Percentiles rank a stretch among this genome's conserved stretches.
Conservation (phyloP, 2,888 invertebrate species). For the Agonopterix alstromeriana region DNA sequence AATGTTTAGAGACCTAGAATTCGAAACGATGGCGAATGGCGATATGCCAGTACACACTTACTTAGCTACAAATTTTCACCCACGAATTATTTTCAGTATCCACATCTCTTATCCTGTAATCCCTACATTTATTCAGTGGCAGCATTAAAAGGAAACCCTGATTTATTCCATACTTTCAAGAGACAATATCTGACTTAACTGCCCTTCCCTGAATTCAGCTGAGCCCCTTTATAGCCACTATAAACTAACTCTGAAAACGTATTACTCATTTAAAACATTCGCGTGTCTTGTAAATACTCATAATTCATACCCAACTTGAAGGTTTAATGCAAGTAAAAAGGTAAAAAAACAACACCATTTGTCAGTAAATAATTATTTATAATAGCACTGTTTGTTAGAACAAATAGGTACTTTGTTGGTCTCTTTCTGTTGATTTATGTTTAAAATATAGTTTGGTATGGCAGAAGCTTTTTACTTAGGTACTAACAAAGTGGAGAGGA, state of each 20-base stretch:
- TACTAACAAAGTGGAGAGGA: too few relatives aligned
- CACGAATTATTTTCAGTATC: too few relatives aligned
- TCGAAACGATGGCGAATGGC: too few relatives aligned
- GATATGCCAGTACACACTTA: too few relatives aligned
- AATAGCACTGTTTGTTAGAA: conserved; percentile 14
- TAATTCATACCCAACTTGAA: conserved; percentile 37
- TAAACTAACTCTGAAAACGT: conserved; percentile 49
- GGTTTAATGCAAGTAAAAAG: conserved; percentile 5
- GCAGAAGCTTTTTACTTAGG: too few relatives aligned
- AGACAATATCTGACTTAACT: conserved; percentile 32
- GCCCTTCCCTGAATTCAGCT: conserved; percentile 36
- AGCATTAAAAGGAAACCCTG: background rate
- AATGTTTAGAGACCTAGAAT: too few relatives aligned
- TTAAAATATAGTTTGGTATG: background rate
- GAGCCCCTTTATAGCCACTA: conserved; percentile 35
- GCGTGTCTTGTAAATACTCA: conserved; percentile 36
- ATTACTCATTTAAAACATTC: conserved; percentile 48
- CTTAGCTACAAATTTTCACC: too few relatives aligned
- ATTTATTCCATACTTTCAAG: conserved; percentile 7
- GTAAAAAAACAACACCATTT: conserved; percentile 15
- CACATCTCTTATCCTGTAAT: too few relatives aligned
- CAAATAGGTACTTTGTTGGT: conserved; percentile 8
- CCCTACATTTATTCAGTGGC: background rate
- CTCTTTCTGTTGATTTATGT: conserved; percentile 19
- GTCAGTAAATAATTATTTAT: conserved; percentile 20